Evolutionary conservation across 1,140 invertebrate genomes (phyloP).

Genomic region (Cydia splendana): DNA sequence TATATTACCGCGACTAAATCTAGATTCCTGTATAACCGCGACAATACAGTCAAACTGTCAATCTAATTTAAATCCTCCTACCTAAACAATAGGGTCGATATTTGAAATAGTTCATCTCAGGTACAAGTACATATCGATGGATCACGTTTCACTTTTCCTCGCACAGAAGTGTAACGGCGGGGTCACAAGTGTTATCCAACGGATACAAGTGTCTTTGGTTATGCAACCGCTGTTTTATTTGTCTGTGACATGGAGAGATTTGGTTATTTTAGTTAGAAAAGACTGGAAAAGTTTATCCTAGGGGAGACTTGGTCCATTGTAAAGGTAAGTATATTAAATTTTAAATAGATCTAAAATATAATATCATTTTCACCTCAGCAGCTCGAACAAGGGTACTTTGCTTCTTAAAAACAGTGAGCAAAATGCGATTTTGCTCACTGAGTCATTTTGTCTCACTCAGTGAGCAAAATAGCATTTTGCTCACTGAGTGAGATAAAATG

Average conservation of each 20-base stretch:
- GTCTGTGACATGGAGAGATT: constrained; percentile 27
- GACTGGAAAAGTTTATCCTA: no score
- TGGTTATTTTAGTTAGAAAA: no score
- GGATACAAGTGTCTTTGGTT: constrained; percentile 20
- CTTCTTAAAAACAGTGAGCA: no score
- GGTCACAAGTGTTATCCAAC: constrained; percentile 29
- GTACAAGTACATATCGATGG: constrained; percentile 7
- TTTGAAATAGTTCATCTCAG: neutral
- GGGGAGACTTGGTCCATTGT: no score
- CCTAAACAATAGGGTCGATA: neutral
- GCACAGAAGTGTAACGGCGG: constrained; percentile 27
- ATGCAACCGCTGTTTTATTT: constrained; percentile 27
- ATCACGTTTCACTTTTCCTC: constrained; percentile 31
- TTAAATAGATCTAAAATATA: no score
- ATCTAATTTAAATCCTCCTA: neutral
- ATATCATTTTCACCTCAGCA: no score
- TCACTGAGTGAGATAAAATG: no score
- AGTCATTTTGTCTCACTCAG: no score
- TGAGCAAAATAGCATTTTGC: no score
- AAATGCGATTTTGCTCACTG: no score
- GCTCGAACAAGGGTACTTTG: no score
- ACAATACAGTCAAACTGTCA: neutral
- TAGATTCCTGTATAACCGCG: neutral
- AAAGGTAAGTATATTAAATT: no score
- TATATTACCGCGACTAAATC: neutral